Base-by-base conservation (phyloP, 2,888 invertebrate genomes). In the Aromia moschata region DNA sequence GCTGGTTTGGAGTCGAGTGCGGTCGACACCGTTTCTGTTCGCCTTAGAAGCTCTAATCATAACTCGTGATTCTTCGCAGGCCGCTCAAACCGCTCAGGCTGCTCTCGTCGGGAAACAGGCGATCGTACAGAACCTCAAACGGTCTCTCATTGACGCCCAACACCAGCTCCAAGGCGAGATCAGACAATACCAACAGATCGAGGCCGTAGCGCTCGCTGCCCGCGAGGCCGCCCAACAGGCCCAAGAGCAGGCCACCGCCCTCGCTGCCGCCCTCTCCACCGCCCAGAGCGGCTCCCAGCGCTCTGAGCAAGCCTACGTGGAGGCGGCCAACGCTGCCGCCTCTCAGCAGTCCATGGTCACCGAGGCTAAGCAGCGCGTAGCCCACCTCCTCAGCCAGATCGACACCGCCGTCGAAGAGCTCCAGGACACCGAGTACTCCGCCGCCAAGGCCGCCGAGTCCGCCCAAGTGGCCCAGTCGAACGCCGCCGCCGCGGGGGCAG, bases 381-480 rank as follows among this genome's bases (percentile, higher is more conserved):
- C 85, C 62, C 82, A 87, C 1, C 80, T 88, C 11, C 85, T 86
- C 57, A 86, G 88, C n/a, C 88, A 89, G 69, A 81, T 90, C 10
- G 84, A 84, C 56, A 84, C 85, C 1, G 87, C 89, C 41, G 84
- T 87, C 17, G 79, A 87, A 58, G 90, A 90, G 75, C 89, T 88
- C 71, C 87, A 88, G 63, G 89, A 88, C 1, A 90, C 90, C 0
- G 87, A 88, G 72, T 76, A 84, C 0, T 88, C 89, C 2, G 87
- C 90, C 0, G 81, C 85, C 53, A 88, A 88, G 71, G 88, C 87
- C 18, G 82, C 83, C 80, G 83, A 85, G 55, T 83, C 87, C 0
- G 90, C 89, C 0, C 88, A 88, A 69, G 84, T 86, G 60, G 89
- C 90, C 0, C 89, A 89, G 68, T 86, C 86, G 37, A 89, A 89